Conservation (phyloP, 2,113 vertebrate genomes). For the Chamaea fasciata region DNA sequence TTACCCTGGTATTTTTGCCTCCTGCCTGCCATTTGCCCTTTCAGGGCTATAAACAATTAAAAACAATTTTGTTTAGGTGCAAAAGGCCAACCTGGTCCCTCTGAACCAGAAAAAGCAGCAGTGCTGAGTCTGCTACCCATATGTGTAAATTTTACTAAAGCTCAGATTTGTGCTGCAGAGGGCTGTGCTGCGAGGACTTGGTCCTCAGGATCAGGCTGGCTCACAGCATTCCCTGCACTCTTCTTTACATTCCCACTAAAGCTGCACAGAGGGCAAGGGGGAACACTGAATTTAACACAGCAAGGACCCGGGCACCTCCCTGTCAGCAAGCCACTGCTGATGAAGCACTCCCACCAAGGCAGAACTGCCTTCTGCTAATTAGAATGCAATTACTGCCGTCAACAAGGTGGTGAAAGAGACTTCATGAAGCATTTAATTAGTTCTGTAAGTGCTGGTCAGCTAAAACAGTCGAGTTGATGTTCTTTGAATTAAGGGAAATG, state of each 20-base stretch:
- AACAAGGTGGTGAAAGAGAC: neutral
- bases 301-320: neutral
- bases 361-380: neutral
- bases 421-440: constrained; percentile 18
- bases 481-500: neutral
- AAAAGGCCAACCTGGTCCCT: neutral
- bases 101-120: neutral
- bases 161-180: neutral
- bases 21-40: neutral
- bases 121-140: neutral
- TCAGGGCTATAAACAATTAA: neutral
- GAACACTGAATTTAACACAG: neutral
- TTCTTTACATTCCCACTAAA: neutral
- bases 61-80: neutral
- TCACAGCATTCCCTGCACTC: neutral
- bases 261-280: too few relatives aligned
- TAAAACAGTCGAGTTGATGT: neutral
- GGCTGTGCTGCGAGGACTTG: neutral
- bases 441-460: neutral
- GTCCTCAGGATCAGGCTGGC: neutral
- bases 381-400: neutral
- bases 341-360: neutral
- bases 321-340: neutral
- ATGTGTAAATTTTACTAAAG: neutral
- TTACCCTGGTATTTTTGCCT: neutral